A percentile compares a stretch with the other conserved stretches of the same genome.
Evolutionary conservation across 1,140 invertebrate species (phyloP).

Genomic region (Nymphalis io): DNA sequence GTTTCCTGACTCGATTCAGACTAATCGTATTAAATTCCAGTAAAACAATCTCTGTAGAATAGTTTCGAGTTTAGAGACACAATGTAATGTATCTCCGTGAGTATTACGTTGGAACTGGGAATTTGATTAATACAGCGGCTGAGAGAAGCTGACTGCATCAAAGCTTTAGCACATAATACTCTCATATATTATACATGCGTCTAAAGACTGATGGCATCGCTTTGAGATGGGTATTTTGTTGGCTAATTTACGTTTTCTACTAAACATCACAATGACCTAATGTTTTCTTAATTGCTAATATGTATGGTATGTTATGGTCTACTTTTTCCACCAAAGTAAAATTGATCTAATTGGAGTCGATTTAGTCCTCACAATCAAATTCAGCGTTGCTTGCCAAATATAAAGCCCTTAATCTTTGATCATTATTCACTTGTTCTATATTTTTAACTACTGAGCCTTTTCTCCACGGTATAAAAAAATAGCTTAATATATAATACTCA

Average conservation of each 20-base stretch:
- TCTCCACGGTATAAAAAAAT: too few relatives aligned
- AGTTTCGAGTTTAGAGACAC: not conserved
- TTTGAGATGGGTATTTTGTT: conserved; percentile 8
- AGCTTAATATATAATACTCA: too few relatives aligned
- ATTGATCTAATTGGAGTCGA: too few relatives aligned
- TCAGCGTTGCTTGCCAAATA: too few relatives aligned
- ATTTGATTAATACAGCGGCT: conserved; percentile 6
- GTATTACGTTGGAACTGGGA: not conserved
- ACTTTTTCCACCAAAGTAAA: not conserved
- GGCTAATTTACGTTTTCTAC: conserved; percentile 5
- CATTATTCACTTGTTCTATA: too few relatives aligned
- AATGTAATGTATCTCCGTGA: not conserved
- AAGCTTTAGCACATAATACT: conserved; percentile 8
- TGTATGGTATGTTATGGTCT: not conserved
- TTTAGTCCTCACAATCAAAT: too few relatives aligned
- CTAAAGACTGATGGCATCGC: not conserved
- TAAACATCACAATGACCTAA: not conserved
- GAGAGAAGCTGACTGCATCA: conserved; percentile 7
- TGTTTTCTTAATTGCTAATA: not conserved
- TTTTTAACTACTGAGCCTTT: too few relatives aligned
- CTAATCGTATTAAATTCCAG: not conserved
- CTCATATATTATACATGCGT: conserved; percentile 2
- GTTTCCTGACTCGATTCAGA: not conserved
- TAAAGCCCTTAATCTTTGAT: too few relatives aligned
- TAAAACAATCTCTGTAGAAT: not conserved